Base-by-base conservation (phyloP, 2,888 invertebrate species). In the Erannis defoliaria region DNA sequence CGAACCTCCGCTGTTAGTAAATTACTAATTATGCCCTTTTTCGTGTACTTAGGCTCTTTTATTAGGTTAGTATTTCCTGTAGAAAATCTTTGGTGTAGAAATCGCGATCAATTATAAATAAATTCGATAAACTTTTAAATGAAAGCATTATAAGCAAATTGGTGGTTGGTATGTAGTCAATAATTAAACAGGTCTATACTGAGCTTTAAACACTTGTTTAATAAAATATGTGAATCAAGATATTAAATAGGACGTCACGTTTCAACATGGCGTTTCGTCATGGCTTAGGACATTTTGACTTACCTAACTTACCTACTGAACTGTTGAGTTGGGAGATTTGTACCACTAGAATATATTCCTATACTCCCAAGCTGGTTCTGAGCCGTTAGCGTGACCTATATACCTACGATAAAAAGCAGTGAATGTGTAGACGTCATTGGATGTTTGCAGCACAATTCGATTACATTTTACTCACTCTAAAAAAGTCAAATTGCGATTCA, bases 1-100 rank as follows among this genome's bases (percentile, higher is more conserved):
- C 43, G 48, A 62, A 58, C 64, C 56, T 60, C 60, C 55, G 56
- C 49, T 56, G 65, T 68, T 61, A 62, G 40, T 49, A 53, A 62
- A 59, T 50, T 38, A 42, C 46, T 59, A 63, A 62, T 66, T 58
- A 61, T 62, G 51, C 66, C 51, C 31, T 55, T 64, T 63, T 62
- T 14, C 29, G 40, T 16, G 35, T 12, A 10, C 23, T 16, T 23
- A 26, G 26, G n/a, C n/a, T 16, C 16, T 50, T 37, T 19, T 40
- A 16, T 31, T 42, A 29, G 50, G 40, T 40, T 19, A 12, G 12
- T 19, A n/a, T 29, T 51, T 51, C 51, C 51, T 51, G 19, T 29
- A 5, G 12, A 29, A 29, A n/a, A 51, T 50, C 8, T 9, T 14
- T 0, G 14, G 3, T 37, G 37, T 6, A 19, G 12, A 21, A 42